phyloP scores from a whole-genome alignment of 2,797 vertebrate species.

The Hippocampus kuda region DNA sequence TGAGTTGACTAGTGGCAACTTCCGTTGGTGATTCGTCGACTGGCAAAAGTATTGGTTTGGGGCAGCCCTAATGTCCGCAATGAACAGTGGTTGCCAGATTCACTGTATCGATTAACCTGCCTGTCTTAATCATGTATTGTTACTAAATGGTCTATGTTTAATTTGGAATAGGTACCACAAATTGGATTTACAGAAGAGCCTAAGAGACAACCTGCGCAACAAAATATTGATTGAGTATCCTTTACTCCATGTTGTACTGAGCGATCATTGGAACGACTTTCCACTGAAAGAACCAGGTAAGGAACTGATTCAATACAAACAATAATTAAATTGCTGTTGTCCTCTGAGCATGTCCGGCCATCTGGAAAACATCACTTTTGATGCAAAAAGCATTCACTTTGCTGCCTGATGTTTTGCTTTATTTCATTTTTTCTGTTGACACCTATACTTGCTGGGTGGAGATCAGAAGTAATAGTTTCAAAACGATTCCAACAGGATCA shows the following conservation, averaged over 20 bases:
- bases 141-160: constrained; percentile 7
- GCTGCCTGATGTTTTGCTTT: neutral
- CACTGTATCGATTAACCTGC: neutral
- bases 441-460: constrained; percentile 7
- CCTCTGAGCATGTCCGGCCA: neutral
- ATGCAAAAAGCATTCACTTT: no score
- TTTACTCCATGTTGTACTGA: constrained; percentile 76
- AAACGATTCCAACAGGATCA: constrained; percentile 19
- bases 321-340: neutral
- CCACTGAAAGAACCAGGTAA: constrained; percentile 68
- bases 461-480: constrained; percentile 7
- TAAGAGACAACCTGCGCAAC: constrained; percentile 81
- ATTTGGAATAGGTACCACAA: constrained; percentile 71
- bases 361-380: neutral
- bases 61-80: no score
- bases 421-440: constrained; percentile 6
- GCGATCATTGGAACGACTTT: constrained; percentile 67
- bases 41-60: no score
- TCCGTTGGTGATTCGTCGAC: no score
- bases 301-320: neutral
- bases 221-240: constrained; percentile 89
- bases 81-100: neutral
- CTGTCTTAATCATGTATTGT: constrained; percentile 10
- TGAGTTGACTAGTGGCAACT: no score
- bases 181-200: constrained; percentile 73